Evolutionary conservation across 2,113 vertebrate species (phyloP).

Genomic region (Cettia cetti): DNA sequence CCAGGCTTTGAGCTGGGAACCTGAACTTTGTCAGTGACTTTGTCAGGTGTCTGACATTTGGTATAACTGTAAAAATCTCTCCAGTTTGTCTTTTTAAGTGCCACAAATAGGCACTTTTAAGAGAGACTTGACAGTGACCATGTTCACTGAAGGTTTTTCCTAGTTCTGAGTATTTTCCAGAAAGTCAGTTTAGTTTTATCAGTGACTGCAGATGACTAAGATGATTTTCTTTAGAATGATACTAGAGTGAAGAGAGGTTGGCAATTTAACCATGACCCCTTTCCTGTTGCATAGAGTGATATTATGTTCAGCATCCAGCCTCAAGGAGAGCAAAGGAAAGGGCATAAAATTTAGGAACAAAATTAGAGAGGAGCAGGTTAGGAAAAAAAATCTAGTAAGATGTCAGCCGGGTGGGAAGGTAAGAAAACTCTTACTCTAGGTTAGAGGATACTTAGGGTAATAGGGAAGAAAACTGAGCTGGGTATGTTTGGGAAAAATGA

Average conservation of each 20-base stretch:
- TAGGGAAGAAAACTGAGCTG: not conserved
- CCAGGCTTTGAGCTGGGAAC: not conserved
- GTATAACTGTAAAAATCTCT: not conserved
- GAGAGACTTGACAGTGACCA: not conserved
- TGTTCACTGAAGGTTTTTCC: not conserved
- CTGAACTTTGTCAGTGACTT: not conserved
- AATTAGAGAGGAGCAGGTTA: not conserved
- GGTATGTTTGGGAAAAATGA: not conserved
- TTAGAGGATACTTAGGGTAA: not conserved
- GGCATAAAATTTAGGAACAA: not conserved
- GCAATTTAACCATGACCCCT: not conserved
- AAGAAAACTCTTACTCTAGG: not conserved
- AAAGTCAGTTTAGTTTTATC: not conserved
- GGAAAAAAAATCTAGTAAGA: not conserved
- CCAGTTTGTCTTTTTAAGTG: not conserved
- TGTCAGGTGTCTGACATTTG: not conserved
- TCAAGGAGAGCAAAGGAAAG: not conserved
- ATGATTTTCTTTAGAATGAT: not conserved
- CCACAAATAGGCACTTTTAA: not conserved
- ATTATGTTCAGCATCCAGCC: not conserved
- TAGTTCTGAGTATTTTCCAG: not conserved
- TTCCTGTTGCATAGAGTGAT: not conserved
- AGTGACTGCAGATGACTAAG: not conserved
- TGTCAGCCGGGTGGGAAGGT: not conserved
- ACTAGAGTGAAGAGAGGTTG: not conserved